Conservation (phyloP, 2,888 invertebrate species). For the Drosophila mimetica region DNA sequence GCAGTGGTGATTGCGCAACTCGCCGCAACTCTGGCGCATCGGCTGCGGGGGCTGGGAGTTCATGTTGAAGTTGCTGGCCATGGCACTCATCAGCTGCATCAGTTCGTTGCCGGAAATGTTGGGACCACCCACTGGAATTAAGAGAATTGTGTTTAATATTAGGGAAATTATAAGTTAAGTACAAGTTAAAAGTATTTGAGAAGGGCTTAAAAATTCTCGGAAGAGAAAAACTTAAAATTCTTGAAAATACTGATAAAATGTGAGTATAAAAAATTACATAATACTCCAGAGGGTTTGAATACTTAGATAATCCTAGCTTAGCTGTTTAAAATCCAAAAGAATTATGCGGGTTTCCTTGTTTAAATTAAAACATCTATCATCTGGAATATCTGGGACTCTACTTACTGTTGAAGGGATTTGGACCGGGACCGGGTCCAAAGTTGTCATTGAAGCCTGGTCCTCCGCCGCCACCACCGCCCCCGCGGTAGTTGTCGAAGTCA, state of each 20-base stretch:
- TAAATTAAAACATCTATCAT: background rate
- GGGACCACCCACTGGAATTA: constrained; percentile 58
- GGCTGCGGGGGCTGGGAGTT: constrained; percentile 84
- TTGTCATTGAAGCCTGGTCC: constrained; percentile 67
- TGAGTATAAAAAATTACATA: too few species aligned
- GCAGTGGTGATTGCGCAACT: constrained; percentile 85
- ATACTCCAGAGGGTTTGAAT: too few species aligned
- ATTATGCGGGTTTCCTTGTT: too few species aligned
- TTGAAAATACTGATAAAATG: too few species aligned
- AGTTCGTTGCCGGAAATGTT: constrained; percentile 75
- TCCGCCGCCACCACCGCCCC: constrained; percentile 36
- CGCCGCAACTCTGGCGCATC: constrained; percentile 86
- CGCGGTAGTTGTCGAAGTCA: constrained; percentile 63
- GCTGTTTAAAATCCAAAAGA: too few species aligned
- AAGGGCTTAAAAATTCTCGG: too few species aligned
- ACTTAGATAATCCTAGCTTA: too few species aligned
- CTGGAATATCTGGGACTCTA: constrained; percentile 1
- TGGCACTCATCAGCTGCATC: constrained; percentile 81
- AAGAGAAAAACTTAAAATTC: too few species aligned
- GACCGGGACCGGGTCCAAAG: constrained; percentile 66
- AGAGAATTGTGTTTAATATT: background rate
- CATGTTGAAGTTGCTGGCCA: constrained; percentile 82
- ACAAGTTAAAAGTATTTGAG: too few species aligned
- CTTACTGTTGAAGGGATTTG: constrained; percentile 78
- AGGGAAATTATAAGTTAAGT: background rate